Base-by-base conservation (phyloP, 2,113 vertebrate species). In the Bagarius yarrelli region DNA sequence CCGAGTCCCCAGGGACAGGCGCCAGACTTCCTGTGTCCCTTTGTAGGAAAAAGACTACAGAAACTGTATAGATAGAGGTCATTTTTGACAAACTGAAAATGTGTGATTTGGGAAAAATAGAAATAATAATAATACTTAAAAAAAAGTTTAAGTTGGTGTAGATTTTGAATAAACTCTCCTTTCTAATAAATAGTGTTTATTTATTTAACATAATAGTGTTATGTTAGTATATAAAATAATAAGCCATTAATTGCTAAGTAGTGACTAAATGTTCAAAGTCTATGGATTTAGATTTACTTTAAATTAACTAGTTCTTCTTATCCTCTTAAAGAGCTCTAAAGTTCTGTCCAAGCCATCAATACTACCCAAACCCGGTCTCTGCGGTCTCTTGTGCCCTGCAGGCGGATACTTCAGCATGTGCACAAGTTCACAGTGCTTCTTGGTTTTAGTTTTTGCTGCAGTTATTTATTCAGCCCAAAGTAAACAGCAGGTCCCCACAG, bases 331-430 rank as follows among this genome's bases (percentile, higher is more conserved):
- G 77, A 44, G 32, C 23, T 1, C 16, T 30, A 52, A 80, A 34
- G 34, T 80, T 71, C 66, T 50, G 66, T 44, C 36, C 69, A 56
- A 80, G 56, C 40, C 53, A 50, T n/a, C 66, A 56, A 44, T 56
- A 44, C 34, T 15, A n/a, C 3, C 16, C 18, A 1, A 78, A 53
- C 30, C 21, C 56, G 19, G 23, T 30, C 34, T 34, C 87, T 80
- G 85, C 81, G 25, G 81, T 72, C 72, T 66, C 84, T 83, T 16
- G 73, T 84, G 86, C 82, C 84, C 84, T 81, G 56, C 16, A 55
- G 66, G 21, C 64, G 16, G 34, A 69, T 44, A 50, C 66, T 13
- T 64, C 70, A 77, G 47, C 64, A 12, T 34, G 61, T 30, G 34
- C 25, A n/a, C n/a, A 44, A 25, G 55, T 64, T 50, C 21, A 13